These are phyloP conservation scores for Homalodisca vitripennis DNA, from an alignment of 1,140 invertebrate species.

Conservation along the genomic window DNA sequence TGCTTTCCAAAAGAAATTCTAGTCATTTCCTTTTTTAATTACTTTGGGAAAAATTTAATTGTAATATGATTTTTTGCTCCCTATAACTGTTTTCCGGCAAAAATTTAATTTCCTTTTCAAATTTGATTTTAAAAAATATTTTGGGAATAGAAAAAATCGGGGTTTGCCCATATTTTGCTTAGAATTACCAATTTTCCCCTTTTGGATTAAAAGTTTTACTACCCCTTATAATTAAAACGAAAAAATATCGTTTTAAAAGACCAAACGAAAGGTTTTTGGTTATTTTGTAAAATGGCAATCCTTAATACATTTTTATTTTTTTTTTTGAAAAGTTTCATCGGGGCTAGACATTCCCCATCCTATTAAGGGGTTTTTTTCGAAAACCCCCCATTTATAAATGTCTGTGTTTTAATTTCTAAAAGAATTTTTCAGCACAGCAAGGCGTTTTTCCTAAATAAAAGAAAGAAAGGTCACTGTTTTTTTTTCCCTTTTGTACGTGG, in stretches of 20 bases:
- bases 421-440: not conserved
- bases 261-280: constrained; percentile 7
- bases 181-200: too few relatives aligned
- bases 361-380: not conserved
- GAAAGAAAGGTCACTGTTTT: not conserved
- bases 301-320: constrained; percentile 16
- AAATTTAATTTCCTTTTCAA: too few relatives aligned
- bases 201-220: too few relatives aligned
- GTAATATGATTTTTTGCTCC: too few relatives aligned
- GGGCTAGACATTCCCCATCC: not conserved
- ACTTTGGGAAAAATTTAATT: too few relatives aligned
- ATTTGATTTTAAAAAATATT: too few relatives aligned
- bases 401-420: not conserved
- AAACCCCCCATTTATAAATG: not conserved
- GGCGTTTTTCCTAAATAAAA: not conserved
- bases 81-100: too few relatives aligned
- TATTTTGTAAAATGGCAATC: constrained; percentile 4
- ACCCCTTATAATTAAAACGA: not conserved
- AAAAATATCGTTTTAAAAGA: constrained; percentile 11
- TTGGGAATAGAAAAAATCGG: too few relatives aligned
- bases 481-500: too few relatives aligned
- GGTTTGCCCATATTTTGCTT: too few relatives aligned
- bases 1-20: too few relatives aligned
- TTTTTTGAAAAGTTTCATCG: not conserved
- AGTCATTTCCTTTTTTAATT: too few relatives aligned